phyloP scores from a whole-genome alignment of 2,888 invertebrate genomes.

The Lochmaea crataegi region DNA sequence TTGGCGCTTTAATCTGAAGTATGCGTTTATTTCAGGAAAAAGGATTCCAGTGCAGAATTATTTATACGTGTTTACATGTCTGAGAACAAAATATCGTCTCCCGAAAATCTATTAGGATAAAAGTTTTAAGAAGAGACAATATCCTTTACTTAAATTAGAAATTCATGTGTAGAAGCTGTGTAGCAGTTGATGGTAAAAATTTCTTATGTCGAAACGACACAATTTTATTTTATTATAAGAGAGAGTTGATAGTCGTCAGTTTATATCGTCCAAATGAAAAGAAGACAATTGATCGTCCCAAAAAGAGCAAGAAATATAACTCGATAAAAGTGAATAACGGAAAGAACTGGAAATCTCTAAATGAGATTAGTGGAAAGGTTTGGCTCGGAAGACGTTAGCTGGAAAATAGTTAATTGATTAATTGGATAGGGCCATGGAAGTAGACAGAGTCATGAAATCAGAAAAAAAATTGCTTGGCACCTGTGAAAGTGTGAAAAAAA shows the following conservation, averaged over 20 bases:
- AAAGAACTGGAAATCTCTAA: conserved; percentile 25
- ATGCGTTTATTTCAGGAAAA: no score
- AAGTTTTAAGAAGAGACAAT: no score
- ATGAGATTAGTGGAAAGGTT: conserved; percentile 22
- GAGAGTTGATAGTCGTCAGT: conserved; percentile 37
- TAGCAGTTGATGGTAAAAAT: not conserved
- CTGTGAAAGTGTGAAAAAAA: no score
- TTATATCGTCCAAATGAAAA: conserved; percentile 40
- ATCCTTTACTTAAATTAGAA: no score
- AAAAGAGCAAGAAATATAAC: conserved; percentile 30
- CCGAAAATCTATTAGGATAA: no score
- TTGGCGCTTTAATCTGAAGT: no score
- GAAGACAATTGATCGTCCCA: conserved; percentile 37
- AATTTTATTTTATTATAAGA: conserved; percentile 29
- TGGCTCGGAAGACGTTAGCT: not conserved
- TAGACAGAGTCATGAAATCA: no score
- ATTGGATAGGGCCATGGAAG: no score
- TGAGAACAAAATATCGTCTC: no score
- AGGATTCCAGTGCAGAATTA: no score
- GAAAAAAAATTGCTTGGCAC: no score
- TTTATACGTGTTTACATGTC: no score
- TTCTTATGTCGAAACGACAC: not conserved
- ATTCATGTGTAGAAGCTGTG: not conserved
- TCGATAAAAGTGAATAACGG: conserved; percentile 31
- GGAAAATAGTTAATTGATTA: conserved; percentile 16